Evolutionary conservation across 2,113 vertebrate species (phyloP).

Genomic region (Clarias macrocephalus): DNA sequence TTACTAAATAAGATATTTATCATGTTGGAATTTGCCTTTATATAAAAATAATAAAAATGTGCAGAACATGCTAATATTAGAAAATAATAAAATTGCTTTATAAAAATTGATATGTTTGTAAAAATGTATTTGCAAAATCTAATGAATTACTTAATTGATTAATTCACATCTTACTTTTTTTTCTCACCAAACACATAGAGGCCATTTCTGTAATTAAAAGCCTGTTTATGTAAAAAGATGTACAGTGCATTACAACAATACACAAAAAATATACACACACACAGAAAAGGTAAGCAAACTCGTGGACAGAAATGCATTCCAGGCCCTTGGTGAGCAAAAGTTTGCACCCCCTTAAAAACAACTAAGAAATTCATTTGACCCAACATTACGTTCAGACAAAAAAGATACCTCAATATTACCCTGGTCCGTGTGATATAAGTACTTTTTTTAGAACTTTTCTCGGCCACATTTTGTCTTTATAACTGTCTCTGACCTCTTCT

Average conservation of each 20-base stretch:
- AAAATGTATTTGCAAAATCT: background rate
- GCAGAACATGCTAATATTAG: background rate
- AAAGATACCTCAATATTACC: background rate
- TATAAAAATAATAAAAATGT: background rate
- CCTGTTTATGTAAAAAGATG: background rate
- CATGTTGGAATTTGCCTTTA: background rate
- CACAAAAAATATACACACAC: background rate
- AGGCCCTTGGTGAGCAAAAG: no score
- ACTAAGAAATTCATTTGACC: background rate
- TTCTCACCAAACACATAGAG: background rate
- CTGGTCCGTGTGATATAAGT: background rate
- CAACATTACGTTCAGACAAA: background rate
- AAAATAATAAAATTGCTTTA: background rate
- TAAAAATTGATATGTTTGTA: background rate
- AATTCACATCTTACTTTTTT: background rate
- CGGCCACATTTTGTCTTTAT: background rate
- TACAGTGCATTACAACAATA: background rate
- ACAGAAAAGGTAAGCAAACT: background rate
- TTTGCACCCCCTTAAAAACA: background rate
- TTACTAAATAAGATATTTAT: no score
- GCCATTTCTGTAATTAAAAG: background rate
- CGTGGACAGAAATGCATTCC: background rate
- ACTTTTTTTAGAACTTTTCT: background rate
- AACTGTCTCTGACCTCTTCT: background rate
- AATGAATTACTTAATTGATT: background rate